A percentile compares a stretch with the other conserved stretches of the same genome.
Conservation (phyloP, 2,113 vertebrate genomes). For the Azemiops feae region DNA sequence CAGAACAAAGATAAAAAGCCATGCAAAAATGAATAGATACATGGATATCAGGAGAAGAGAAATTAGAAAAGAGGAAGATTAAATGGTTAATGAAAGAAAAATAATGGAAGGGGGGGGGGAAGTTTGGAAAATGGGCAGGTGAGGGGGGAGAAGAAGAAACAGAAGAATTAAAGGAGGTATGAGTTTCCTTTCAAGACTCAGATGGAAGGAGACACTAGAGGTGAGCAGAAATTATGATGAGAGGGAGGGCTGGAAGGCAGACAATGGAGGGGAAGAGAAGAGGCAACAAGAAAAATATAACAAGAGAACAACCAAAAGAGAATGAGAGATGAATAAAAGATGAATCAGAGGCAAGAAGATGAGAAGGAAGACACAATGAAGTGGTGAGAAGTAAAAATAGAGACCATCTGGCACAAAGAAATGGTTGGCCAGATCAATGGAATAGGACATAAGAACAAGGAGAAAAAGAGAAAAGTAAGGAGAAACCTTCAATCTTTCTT, state of each 20-base stretch:
- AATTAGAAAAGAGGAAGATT: background rate
- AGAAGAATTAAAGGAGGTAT: background rate
- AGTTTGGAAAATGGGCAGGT: background rate
- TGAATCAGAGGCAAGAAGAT: background rate
- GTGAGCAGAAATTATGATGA: background rate
- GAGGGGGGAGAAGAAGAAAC: background rate
- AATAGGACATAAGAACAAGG: background rate
- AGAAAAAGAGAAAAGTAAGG: background rate
- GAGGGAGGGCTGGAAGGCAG: background rate
- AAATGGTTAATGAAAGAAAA: background rate
- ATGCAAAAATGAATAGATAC: background rate
- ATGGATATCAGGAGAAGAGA: background rate
- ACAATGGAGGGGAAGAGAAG: background rate
- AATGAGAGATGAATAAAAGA: background rate
- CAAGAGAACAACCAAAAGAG: background rate
- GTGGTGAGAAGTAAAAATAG: background rate
- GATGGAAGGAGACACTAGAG: background rate
- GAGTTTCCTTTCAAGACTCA: background rate
- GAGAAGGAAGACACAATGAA: background rate
- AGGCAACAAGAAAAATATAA: no score
- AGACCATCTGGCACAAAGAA: background rate
- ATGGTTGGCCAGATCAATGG: background rate
- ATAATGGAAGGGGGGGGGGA: background rate
- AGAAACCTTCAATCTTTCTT: background rate
- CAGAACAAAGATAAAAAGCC: background rate